Percentiles rank a stretch among this genome's conserved stretches.
phyloP scores from a whole-genome alignment of 2,113 vertebrate genomes.

The Sinocyclocheilus maitianheensis region DNA sequence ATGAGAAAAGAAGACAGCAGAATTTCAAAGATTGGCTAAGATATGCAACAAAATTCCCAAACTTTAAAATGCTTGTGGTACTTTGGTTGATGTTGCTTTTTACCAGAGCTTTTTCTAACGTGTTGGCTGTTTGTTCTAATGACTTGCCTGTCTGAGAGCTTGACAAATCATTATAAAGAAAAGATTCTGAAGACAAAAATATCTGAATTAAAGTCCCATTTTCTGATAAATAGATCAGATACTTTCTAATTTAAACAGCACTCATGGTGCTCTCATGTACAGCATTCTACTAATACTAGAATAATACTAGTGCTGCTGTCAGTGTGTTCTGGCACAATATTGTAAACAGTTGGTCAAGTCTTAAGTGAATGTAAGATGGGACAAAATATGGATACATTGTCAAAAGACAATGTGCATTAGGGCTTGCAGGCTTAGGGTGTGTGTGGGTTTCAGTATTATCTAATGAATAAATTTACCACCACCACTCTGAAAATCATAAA shows the following conservation, averaged over 20 bases:
- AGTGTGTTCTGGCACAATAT: neutral
- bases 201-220: neutral
- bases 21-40: constrained; percentile 14
- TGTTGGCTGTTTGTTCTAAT: neutral
- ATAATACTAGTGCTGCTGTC: neutral
- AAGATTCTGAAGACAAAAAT: too few species aligned
- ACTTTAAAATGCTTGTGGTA: too few species aligned
- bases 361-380: neutral
- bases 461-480: neutral
- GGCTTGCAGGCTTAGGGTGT: neutral
- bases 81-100: too few species aligned
- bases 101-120: neutral
- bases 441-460: neutral
- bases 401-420: neutral
- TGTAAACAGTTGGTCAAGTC: neutral
- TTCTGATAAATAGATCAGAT: neutral
- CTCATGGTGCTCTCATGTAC: neutral
- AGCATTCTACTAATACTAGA: neutral
- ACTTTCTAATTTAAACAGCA: neutral
- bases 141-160: neutral
- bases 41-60: neutral
- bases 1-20: neutral
- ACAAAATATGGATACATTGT: neutral
- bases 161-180: too few species aligned
- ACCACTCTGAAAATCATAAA: neutral